Conservation (phyloP, 2,888 invertebrate species). For the Hipparchia semele region DNA sequence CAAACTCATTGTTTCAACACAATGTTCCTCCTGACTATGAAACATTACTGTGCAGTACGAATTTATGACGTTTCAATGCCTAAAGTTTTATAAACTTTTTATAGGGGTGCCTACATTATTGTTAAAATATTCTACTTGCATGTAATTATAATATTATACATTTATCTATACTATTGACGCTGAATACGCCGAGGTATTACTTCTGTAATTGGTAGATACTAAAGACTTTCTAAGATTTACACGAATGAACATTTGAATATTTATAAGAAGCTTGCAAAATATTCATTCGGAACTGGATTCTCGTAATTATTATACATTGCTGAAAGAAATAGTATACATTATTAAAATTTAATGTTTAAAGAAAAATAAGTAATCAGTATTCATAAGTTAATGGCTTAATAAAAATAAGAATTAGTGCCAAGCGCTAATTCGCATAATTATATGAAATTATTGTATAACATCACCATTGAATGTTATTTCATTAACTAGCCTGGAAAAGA, state of each 20-base stretch:
- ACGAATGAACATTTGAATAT: conserved; percentile 49
- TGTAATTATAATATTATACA: conserved; percentile 16
- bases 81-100: conserved; percentile 27
- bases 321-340: conserved; percentile 55
- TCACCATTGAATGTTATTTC: conserved; percentile 21
- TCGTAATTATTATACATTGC: conserved; percentile 44
- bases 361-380: conserved; percentile 40
- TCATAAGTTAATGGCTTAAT: conserved; percentile 31
- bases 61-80: conserved; percentile 17
- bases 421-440: conserved; percentile 38
- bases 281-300: conserved; percentile 46
- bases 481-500: conserved; percentile 25
- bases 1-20: conserved; percentile 9
- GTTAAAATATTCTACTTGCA: conserved; percentile 11
- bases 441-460: conserved; percentile 13
- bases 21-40: conserved; percentile 22
- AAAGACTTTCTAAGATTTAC: conserved; percentile 56
- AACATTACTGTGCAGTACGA: conserved; percentile 19
- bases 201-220: conserved; percentile 54
- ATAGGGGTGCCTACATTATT: conserved; percentile 20
- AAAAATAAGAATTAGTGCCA: conserved; percentile 39
- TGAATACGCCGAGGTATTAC: conserved; percentile 53
- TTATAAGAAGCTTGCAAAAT: conserved; percentile 60
- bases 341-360: conserved; percentile 42
- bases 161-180: conserved; percentile 24